Evolutionary conservation across 2,797 vertebrate genomes (phyloP).

Genomic region (Chiroxiphia lanceolata): DNA sequence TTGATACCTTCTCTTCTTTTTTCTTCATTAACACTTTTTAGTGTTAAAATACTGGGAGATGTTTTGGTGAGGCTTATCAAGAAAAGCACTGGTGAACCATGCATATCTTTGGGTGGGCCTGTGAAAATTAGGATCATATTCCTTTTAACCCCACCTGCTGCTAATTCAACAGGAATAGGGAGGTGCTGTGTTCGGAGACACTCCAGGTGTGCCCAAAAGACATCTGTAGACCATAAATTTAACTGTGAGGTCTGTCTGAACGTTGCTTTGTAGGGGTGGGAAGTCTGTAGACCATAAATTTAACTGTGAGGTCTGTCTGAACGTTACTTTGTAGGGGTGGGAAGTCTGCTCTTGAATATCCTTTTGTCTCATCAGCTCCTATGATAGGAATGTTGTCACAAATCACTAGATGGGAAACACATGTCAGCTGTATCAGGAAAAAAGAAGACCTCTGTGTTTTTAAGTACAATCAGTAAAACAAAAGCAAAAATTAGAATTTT

Average conservation of each 20-base stretch:
- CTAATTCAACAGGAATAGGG: background rate
- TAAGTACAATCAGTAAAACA: background rate
- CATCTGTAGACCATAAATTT: background rate
- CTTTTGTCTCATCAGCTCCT: background rate
- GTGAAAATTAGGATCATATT: background rate
- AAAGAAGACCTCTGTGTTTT: background rate
- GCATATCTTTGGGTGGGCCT: background rate
- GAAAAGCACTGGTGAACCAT: background rate
- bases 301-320: background rate
- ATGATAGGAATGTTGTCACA: background rate
- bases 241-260: background rate
- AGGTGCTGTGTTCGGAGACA: background rate
- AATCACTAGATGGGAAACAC: background rate
- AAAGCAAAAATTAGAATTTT: background rate
- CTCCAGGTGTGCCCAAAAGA: background rate
- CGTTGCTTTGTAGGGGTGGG: background rate
- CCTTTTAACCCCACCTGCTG: background rate
- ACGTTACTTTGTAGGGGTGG: background rate
- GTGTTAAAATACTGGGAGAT: background rate
- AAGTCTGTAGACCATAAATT: background rate
- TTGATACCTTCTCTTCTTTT: background rate
- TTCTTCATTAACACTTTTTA: background rate
- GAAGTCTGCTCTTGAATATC: background rate
- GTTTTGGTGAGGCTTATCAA: background rate
- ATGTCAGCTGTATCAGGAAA: background rate